Conservation (phyloP, 2,113 vertebrate species). For the Daboia siamensis region DNA sequence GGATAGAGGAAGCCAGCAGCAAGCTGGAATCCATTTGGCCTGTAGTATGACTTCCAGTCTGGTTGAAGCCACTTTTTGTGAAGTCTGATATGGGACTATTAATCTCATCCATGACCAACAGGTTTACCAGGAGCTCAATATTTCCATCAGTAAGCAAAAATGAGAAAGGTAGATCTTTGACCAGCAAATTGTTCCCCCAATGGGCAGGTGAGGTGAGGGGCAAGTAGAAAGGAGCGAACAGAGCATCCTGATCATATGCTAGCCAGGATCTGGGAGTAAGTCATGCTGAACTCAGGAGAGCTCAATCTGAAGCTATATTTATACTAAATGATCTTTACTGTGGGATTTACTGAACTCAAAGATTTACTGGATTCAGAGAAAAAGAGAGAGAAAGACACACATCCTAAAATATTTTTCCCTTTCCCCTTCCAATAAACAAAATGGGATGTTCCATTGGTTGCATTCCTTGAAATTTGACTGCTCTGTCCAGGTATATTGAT, state of each 20-base stretch:
- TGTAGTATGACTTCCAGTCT: background rate
- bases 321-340: background rate
- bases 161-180: background rate
- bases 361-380: background rate
- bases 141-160: background rate
- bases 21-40: background rate
- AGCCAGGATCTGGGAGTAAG: background rate
- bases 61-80: background rate
- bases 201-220: background rate
- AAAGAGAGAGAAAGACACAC: background rate
- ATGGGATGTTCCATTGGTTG: background rate
- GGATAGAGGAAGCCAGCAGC: background rate
- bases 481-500: background rate
- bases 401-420: background rate
- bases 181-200: background rate
- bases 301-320: background rate
- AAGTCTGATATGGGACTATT: background rate
- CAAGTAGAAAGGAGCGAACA: background rate
- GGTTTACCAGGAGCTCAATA: background rate
- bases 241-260: background rate
- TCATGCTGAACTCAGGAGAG: background rate
- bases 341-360: background rate
- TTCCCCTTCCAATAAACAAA: background rate
- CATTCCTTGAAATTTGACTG: background rate
- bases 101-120: background rate